Evolutionary conservation across 1,140 invertebrate genomes (phyloP), one percentile per base, ranked within the genome.

Genomic region (Drosophila novamexicana): DNA sequence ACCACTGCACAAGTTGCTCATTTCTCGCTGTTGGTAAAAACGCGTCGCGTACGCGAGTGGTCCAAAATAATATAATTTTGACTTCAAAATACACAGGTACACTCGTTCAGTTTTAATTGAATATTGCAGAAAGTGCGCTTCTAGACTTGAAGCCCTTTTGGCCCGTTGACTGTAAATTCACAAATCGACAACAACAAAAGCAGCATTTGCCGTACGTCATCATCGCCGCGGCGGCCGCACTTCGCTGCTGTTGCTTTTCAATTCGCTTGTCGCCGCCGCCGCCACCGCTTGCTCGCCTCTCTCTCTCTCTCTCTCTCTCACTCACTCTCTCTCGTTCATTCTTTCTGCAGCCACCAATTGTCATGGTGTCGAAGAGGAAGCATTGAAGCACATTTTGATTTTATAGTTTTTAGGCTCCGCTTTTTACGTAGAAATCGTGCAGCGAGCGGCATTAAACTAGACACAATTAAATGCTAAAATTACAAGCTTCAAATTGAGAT

Each of bases 311-410:
- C 22, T 3, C 22, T 22, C 22, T 22, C 22, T 18, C 67, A 52
- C 52, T 40, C 37, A 40, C 66, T 56, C 54, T 37, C 73, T 37
- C 73, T 71, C 54, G 73, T 75, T 75, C 81, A 78, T 85, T 85
- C 75, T 81, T 70, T 75, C 77, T 80, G 81, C 81, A 83, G 81
- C 81, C 77, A 81, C 78, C 78, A 81, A 81, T 81, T 81, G 78
- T 77, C 79, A 76, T 79, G 75, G 75, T 82, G 75, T 75, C 72
- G 67, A 59, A 78, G 73, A 84, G 79, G 81, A 79, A 83, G 61
- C 69, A 72, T 56, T 77, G 57, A 75, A 88, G 80, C 83, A 88
- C 84, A 88, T 89, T 88, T 82, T 72, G 73, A 69, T 66, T 64
- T 59, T 70, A 57, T 69, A 56, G 40, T 42, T 62, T 73, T 79